Evolutionary conservation across 2,797 vertebrate species (phyloP).

Genomic region (Pseudotriccus pelzelni): DNA sequence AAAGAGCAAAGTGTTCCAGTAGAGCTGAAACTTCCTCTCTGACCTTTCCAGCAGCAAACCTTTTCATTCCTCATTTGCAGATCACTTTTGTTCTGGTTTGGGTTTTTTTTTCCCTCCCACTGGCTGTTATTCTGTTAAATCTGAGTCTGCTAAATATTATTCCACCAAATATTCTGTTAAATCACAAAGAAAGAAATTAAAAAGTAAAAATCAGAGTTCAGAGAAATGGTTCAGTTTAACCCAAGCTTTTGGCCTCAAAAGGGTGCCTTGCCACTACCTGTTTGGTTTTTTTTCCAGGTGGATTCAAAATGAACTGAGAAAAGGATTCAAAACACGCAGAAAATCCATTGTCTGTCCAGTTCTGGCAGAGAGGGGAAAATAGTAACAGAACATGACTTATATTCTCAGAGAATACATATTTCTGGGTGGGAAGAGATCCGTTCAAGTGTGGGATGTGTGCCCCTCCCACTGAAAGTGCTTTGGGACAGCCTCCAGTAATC

Average conservation of each 20-base stretch:
- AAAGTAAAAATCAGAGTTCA: not conserved
- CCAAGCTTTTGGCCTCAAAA: not conserved
- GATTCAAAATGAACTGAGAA: not conserved
- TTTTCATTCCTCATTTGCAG: slow-evolving; percentile 32
- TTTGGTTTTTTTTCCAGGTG: not conserved
- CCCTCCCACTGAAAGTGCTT: not conserved
- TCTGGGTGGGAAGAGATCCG: not conserved
- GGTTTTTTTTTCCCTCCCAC: not conserved
- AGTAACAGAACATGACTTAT: not conserved
- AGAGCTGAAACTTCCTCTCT: slow-evolving; percentile 16
- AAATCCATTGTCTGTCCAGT: not conserved
- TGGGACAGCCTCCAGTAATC: not conserved
- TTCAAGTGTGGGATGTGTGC: not conserved
- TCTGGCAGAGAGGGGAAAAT: not conserved
- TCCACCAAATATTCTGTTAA: not conserved
- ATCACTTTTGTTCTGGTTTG: slow-evolving; percentile 5
- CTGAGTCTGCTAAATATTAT: not conserved
- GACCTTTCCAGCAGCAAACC: slow-evolving; percentile 40
- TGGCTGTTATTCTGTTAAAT: not conserved
- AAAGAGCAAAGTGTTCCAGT: not conserved
- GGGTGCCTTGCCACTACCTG: not conserved
- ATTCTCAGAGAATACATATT: not conserved
- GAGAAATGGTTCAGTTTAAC: not conserved
- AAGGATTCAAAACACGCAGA: not conserved
- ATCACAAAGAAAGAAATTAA: not conserved